Percentiles rank a stretch among this genome's conserved stretches.
Evolutionary conservation across 1,140 invertebrate species (phyloP).

Genomic region (Drosophila jambulina): DNA sequence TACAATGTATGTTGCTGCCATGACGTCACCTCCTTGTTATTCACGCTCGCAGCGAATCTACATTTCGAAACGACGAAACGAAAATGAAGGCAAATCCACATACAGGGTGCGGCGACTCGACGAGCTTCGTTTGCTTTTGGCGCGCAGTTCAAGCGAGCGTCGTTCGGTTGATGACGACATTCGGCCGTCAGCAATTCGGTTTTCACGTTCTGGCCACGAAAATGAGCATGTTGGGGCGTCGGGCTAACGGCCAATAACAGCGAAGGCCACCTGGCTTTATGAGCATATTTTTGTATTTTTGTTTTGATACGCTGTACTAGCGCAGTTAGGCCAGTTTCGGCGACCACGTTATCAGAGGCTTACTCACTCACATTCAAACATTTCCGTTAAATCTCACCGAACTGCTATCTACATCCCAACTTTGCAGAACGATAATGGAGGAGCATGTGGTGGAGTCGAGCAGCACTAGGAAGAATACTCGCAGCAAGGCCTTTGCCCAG

Average conservation of each 20-base stretch:
- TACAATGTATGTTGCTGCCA: conserved; percentile 38
- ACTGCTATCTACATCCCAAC: conserved; percentile 15
- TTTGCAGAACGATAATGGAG: conserved; percentile 78
- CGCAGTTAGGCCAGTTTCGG: conserved; percentile 14
- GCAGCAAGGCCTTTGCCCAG: conserved; percentile 49
- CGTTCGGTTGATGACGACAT: conserved; percentile 65
- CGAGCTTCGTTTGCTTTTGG: conserved; percentile 43
- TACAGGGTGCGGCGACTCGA: conserved; percentile 40
- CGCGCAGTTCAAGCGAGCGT: conserved; percentile 26
- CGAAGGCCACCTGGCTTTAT: conserved; percentile 64
- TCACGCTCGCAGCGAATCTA: conserved; percentile 58
- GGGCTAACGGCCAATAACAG: conserved; percentile 5
- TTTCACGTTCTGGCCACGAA: conserved; percentile 53
- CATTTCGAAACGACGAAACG: conserved; percentile 57
- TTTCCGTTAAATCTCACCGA: conserved; percentile 37
- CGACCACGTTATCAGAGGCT: conserved; percentile 12
- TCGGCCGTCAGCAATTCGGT: conserved; percentile 41
- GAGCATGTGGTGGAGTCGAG: conserved; percentile 65
- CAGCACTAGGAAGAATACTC: conserved; percentile 38
- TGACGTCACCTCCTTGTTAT: conserved; percentile 76
- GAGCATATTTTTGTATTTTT: conserved; percentile 61
- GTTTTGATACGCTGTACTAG: conserved; percentile 62
- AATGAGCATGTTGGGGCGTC: conserved; percentile 25
- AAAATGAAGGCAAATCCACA: conserved; percentile 49
- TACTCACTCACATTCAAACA: conserved; percentile 12